Conservation (phyloP, 1,140 invertebrate genomes). For the Oryctes rhinoceros region DNA sequence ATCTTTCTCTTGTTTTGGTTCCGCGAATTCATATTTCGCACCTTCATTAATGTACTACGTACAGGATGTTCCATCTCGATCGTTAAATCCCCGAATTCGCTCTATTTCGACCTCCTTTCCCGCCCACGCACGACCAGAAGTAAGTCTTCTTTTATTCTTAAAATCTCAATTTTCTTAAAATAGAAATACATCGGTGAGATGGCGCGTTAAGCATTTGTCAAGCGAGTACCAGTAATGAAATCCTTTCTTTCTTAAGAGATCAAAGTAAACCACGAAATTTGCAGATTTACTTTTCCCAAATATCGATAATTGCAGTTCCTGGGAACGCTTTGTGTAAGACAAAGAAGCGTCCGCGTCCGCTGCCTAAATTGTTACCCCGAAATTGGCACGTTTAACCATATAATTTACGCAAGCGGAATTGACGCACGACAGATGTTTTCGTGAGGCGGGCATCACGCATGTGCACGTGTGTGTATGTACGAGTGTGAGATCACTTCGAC, state of each 20-base stretch:
- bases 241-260: too few species aligned
- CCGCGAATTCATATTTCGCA: neutral
- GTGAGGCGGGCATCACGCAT: neutral
- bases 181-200: too few species aligned
- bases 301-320: neutral
- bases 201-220: too few species aligned
- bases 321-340: neutral
- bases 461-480: neutral
- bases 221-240: too few species aligned
- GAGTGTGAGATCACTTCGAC: too few species aligned
- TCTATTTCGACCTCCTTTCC: too few species aligned
- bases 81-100: too few species aligned
- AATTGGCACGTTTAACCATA: conserved; percentile 34
- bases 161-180: too few species aligned
- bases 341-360: neutral
- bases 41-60: neutral
- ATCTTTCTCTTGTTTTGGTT: neutral
- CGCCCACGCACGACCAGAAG: too few species aligned
- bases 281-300: too few species aligned
- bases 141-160: too few species aligned
- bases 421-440: conserved; percentile 36
- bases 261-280: too few species aligned
- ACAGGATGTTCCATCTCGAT: neutral
- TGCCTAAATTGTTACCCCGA: conserved; percentile 29
- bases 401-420: conserved; percentile 28